Base-by-base conservation (phyloP, 2,797 vertebrate species). In the Xenentodon cancila region DNA sequence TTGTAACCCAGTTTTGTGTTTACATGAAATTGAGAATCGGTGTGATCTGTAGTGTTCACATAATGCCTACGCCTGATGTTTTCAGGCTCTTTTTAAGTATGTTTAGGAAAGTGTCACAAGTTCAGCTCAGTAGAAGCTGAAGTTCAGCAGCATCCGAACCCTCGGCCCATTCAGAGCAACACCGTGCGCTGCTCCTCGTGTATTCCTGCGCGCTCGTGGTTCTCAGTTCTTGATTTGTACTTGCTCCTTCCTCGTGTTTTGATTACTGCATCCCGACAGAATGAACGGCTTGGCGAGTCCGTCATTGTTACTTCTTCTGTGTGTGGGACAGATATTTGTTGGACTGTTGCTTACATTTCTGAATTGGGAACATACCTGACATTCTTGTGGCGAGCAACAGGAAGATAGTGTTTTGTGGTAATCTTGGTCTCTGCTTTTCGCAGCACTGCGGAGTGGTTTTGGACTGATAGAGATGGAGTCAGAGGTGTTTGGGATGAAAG, bases 381-480 rank as follows among this genome's bases (percentile, higher is more conserved):
- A 85, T 89, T 89, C 78, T 78, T 70, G 75, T 43, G 53, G 71
- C 37, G 30, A 75, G 62, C 55, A 60, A 52, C 64, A 77, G 73
- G 60, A 77, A 65, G 61, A 60, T 19, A 4, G 32, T 68, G 61
- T 75, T 77, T 66, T 45, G 61, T 43, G 20, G 19, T 13, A 42
- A 64, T 61, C 32, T 71, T 4, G 27, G 48, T 62, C 7, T 77
- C 55, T 74, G 19, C 53, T 40, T 51, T 22, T 56, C 1, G 4
- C 30, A 8, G 30, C 30, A 17, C 43, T 7, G 17, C 6, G 4
- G 17, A 44, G 6, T 2, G 17, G 17, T 44, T n/a, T 7, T 16
- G 17, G 43, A 16, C 13, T 16, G 16, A n/a, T n/a, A n/a, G n/a
- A n/a, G 42, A 15, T 11, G 42, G 15, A 17, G 40, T 50, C 47